A percentile compares a stretch with the other conserved stretches of the same genome.
Evolutionary conservation across 2,797 vertebrate species (phyloP).

Genomic region (Amblyopsis hoosieri): DNA sequence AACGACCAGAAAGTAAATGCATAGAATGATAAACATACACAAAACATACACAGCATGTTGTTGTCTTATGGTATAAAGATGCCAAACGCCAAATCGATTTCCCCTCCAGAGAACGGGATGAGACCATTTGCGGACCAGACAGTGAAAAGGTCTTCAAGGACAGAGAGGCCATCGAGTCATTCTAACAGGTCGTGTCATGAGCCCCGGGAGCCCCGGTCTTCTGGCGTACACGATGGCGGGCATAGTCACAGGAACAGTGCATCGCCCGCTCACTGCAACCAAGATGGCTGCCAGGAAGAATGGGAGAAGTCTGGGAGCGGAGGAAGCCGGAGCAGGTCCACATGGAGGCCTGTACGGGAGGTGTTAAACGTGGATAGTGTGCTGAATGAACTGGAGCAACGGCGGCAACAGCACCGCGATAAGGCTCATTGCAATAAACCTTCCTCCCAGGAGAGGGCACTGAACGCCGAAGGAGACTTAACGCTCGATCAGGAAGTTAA

Average conservation of each 20-base stretch:
- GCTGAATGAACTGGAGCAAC: slow-evolving; percentile 87
- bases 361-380: slow-evolving; percentile 95
- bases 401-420: slow-evolving; percentile 76
- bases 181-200: slow-evolving; percentile 70
- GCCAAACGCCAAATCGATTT: slow-evolving; percentile 60
- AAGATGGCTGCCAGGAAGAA: slow-evolving; percentile 82
- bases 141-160: slow-evolving; percentile 74
- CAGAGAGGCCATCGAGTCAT: slow-evolving; percentile 66
- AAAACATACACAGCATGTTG: not conserved
- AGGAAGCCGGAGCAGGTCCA: slow-evolving; percentile 74
- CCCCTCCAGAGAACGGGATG: slow-evolving; percentile 76
- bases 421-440: slow-evolving; percentile 78
- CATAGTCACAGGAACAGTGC: slow-evolving; percentile 54
- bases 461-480: slow-evolving; percentile 40
- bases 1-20: too few relatives aligned
- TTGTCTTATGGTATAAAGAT: slow-evolving; percentile 55
- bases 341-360: slow-evolving; percentile 92
- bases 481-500: slow-evolving; percentile 55
- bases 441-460: slow-evolving; percentile 60
- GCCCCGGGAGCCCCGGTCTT: slow-evolving; percentile 49
- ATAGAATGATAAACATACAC: not conserved
- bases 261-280: slow-evolving; percentile 59
- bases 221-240: slow-evolving; percentile 39
- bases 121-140: slow-evolving; percentile 72
- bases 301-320: slow-evolving; percentile 78